Conservation (phyloP, 2,797 vertebrate genomes). For the Pseudocheirus occidentalis region DNA sequence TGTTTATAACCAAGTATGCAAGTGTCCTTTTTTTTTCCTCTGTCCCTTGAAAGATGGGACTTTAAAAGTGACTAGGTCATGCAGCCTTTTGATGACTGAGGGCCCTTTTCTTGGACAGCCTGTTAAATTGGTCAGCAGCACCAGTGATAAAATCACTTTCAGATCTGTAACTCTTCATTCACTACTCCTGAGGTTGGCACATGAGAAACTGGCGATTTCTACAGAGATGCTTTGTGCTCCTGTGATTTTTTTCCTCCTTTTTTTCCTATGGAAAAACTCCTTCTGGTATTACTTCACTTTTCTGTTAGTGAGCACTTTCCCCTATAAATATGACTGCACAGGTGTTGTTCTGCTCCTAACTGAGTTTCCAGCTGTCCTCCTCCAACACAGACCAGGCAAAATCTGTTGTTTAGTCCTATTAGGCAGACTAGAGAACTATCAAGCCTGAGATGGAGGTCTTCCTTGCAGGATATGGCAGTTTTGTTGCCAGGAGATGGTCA, state of each 20-base stretch:
- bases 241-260: constrained; percentile 51
- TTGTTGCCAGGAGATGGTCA: constrained; percentile 97
- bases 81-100: constrained; percentile 51
- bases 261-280: constrained; percentile 73
- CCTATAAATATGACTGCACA: constrained; percentile 87
- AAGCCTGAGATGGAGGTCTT: constrained; percentile 97
- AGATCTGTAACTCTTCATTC: constrained; percentile 55
- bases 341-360: constrained; percentile 89
- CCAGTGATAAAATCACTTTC: constrained; percentile 69
- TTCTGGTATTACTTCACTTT: constrained; percentile 83
- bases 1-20: neutral
- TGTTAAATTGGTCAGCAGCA: constrained; percentile 70
- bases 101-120: constrained; percentile 52
- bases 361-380: constrained; percentile 89
- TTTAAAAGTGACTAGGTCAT: constrained; percentile 45
- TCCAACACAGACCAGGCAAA: constrained; percentile 85
- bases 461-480: constrained; percentile 93
- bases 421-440: constrained; percentile 87
- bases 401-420: constrained; percentile 92
- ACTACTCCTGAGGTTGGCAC: constrained; percentile 68
- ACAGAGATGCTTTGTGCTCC: constrained; percentile 83
- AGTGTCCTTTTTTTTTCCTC: neutral
- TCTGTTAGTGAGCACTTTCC: constrained; percentile 83
- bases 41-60: neutral
- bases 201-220: constrained; percentile 69